Evolutionary conservation across 1,140 invertebrate species (phyloP).

Genomic region (Aphaenogaster ashmeadi): DNA sequence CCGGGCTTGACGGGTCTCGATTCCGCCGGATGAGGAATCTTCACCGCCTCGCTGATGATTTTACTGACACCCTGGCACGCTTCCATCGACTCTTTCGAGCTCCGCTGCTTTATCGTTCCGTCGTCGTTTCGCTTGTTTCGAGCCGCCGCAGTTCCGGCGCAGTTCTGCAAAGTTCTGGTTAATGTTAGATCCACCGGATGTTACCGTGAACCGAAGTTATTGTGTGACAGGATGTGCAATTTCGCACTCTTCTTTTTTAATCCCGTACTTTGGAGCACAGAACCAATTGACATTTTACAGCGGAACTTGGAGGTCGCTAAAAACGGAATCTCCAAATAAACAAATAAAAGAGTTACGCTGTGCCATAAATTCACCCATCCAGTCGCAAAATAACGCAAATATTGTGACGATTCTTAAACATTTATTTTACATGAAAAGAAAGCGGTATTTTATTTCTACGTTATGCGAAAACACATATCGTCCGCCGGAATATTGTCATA

Average conservation of each 20-base stretch:
- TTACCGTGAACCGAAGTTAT: constrained; percentile 3
- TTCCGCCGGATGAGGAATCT: neutral
- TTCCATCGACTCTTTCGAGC: constrained; percentile 64
- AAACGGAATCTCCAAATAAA: constrained; percentile 35
- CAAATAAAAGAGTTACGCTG: neutral
- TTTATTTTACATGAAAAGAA: neutral
- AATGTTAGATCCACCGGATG: constrained; percentile 24
- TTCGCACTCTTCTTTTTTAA: neutral
- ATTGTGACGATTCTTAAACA: neutral
- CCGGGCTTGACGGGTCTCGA: constrained; percentile 2
- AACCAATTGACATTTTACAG: constrained; percentile 13
- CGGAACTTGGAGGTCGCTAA: neutral
- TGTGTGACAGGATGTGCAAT: neutral
- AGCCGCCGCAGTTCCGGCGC: neutral
- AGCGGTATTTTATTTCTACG: neutral
- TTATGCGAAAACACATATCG: neutral
- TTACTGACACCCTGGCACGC: constrained; percentile 54
- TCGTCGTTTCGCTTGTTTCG: constrained; percentile 32
- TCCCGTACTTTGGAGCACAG: neutral
- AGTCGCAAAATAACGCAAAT: neutral
- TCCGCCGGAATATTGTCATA: neutral
- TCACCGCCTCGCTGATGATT: constrained; percentile 3
- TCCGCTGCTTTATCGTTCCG: neutral
- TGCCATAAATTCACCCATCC: neutral
- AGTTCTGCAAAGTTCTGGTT: constrained; percentile 2